Base-by-base conservation (phyloP, 2,888 invertebrate species). In the Apotomis betuletana region DNA sequence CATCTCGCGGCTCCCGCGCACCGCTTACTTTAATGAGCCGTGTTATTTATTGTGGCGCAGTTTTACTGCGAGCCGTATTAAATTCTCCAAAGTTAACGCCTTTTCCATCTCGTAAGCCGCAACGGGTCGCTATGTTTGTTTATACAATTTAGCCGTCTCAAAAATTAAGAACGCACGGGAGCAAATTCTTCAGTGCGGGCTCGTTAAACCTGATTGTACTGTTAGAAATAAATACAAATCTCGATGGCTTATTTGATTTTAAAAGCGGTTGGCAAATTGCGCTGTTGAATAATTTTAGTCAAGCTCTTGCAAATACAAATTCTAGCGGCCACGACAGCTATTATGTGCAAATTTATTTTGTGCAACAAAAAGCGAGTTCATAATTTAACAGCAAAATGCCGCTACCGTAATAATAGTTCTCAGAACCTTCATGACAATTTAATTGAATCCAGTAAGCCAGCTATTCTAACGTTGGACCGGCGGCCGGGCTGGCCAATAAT, bases 1-100 rank as follows among this genome's bases (percentile, higher is more conserved):
- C 82, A 92, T 91, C 90, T 86, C 81, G 79, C 77, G 77, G 87
- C 90, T 89, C 81, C 90, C 88, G 90, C 85, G 86, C 87, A 88
- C 87, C 89, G 88, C 88, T 87, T 83, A 82, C 85, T 88, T 89
- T 90, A 90, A 90, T 89, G 88, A 89, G 84, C 83, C 83, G 79
- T 83, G 86, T 85, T 88, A 87, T 89, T 90, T 90, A 89, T 88
- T 84, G 86, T 80, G 75, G 79, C 81, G 79, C 79, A 85, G 85
- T 87, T 86, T 81, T 81, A 82, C 82, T 83, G 80, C 79, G 77
- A 75, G 76, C 73, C 76, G 75, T 72, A 63, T 71, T 76, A 69
- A 67, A 74, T 62, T 70, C 73, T 65, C 67, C 46, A 68, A 73
- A 70, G 54, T 70, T 64, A 67, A 73, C 77, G 77, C 79, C 77